Conservation (phyloP, 2,113 vertebrate genomes). For the Corythornis vintsioides region DNA sequence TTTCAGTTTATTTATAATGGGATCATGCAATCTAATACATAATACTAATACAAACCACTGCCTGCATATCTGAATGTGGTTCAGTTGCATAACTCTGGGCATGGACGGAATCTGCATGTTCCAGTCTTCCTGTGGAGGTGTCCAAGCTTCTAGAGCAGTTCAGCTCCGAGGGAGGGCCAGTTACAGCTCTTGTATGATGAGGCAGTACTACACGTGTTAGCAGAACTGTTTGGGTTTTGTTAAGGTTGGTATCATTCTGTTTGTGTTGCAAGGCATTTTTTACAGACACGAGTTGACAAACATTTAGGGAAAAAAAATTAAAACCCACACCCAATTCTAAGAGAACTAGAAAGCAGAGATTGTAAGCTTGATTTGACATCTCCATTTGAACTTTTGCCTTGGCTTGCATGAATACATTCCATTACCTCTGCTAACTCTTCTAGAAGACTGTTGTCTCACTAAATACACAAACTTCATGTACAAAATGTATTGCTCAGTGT, state of each 20-base stretch:
- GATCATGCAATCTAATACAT: not conserved
- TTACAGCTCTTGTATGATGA: not conserved
- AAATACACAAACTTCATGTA: not conserved
- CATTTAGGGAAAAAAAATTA: not conserved
- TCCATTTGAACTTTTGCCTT: not conserved
- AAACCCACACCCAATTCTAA: fast-evolving
- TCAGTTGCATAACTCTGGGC: not conserved
- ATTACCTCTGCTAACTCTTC: not conserved
- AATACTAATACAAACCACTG: not conserved
- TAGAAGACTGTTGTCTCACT: not conserved
- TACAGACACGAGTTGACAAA: not conserved
- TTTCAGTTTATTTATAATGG: not conserved
- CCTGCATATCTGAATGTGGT: not conserved
- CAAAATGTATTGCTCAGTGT: not conserved
- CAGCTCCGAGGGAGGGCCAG: not conserved
- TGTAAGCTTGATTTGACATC: not conserved
- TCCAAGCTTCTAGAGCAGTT: not conserved
- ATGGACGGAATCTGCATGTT: not conserved
- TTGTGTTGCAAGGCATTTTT: not conserved
- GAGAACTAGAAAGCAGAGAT: not conserved
- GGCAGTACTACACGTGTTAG: not conserved
- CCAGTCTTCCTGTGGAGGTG: not conserved
- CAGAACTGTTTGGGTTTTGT: not conserved
- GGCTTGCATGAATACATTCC: not conserved
- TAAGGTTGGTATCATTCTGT: not conserved